Percentiles rank a stretch among this genome's conserved stretches.
Evolutionary conservation across 2,888 invertebrate species (phyloP).

Genomic region (Nesidiocoris tenuis): DNA sequence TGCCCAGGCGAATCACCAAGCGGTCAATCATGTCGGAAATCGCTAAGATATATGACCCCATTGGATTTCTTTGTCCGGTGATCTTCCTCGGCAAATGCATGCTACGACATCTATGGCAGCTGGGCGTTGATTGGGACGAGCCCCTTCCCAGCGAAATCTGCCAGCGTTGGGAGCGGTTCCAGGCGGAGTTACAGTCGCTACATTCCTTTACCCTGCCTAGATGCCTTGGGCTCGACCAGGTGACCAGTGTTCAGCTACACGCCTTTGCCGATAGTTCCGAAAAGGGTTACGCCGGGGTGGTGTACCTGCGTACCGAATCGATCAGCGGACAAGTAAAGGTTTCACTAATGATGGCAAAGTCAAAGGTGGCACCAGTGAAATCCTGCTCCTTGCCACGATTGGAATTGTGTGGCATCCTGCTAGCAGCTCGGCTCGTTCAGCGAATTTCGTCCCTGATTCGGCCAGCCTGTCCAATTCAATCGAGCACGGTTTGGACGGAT

Average conservation of each 20-base stretch:
- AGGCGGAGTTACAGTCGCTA: background rate
- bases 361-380: constrained; percentile 46
- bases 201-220: background rate
- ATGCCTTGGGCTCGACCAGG: background rate
- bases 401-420: constrained; percentile 43
- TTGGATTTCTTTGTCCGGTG: constrained; percentile 13
- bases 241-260: constrained; percentile 8
- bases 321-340: background rate
- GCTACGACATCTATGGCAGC: background rate
- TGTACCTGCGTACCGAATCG: constrained; percentile 34
- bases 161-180: background rate
- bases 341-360: constrained; percentile 32
- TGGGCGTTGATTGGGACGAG: constrained; percentile 9
- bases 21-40: constrained; percentile 5
- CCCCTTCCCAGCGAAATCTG: background rate
- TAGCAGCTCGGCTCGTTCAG: constrained; percentile 27
- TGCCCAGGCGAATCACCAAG: background rate
- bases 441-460: background rate
- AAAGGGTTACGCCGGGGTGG: constrained; percentile 37
- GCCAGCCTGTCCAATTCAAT: background rate
- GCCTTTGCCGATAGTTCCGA: constrained; percentile 45
- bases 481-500: constrained; percentile 8
- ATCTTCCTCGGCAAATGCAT: constrained; percentile 8
- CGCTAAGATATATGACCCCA: constrained; percentile 14
- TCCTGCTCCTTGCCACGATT: constrained; percentile 43